Base-by-base conservation (phyloP, 1,140 invertebrate genomes). In the Aradophagus sp. region DNA sequence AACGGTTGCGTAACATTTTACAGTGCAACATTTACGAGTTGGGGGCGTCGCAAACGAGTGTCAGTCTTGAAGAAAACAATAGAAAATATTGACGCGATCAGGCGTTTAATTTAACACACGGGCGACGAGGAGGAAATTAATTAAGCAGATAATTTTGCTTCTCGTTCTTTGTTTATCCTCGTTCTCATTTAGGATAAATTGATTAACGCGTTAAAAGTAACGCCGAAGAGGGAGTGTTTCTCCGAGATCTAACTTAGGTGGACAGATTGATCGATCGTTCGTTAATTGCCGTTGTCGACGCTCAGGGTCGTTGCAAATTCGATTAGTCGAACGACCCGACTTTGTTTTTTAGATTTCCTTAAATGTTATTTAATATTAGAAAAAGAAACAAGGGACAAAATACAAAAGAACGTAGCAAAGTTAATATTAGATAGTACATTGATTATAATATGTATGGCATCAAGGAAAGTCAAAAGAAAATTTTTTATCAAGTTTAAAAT, bases 221-320 rank as follows among this genome's bases (percentile, higher is more conserved):
- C 17, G 5, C 32, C 10, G 8, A 3, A 38, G 8, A 16, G 15
- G 26, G 29, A 27, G 17, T 34, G 48, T 62, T 56, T 32, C 47
- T 45, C 26, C 12, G 16, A 36, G 62, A 55, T 45, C 34, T 19
- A 32, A 39, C 48, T 62, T 76, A 38, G 76, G 76, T 59, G 76
- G 74, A 74, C 74, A 69, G 48, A 70, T 77, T 73, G 77, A 79
- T 79, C 58, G 67, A 77, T 79, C 62, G 73, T 35, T 66, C 29
- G 53, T 75, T 77, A 78, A 79, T 79, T 68, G 71, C 47, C 58
- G 74, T 70, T 75, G 70, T 74, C 52, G 69, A 73, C 73, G 65
- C 67, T 72, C 76, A 73, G 67, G 74, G 70, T 63, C 61, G 65
- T 61, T 69, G 26, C 67, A 77, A 74, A 79, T 79, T 76, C 68